Evolutionary conservation across 2,797 vertebrate species (phyloP), one percentile per base, ranked within the genome.

Genomic region (Hippocampus kuda): DNA sequence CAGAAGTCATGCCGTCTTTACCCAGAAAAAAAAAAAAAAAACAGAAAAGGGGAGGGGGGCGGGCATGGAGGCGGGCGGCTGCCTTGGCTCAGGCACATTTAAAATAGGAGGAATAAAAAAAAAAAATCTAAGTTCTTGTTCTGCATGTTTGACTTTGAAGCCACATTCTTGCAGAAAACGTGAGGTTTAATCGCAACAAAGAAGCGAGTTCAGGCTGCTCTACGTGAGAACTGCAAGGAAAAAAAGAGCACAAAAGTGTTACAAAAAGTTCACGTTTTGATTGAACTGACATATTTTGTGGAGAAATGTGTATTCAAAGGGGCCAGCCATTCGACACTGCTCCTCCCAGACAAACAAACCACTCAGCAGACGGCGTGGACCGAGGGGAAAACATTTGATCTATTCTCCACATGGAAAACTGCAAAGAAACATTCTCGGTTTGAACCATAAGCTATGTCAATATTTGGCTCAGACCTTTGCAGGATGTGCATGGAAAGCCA

Each of bases 1-100:
- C 87, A 88, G 86, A 90, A 91, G 89, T 90, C 91, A 91, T 90
- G 89, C 90, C 88, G 89, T 88, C 90, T 92, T 91, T 91, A 89
- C 90, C 90, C 87, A 88, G 88, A 89, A 86, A 86, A 84, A 83
- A 30, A 30, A 30, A 30, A 30, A 30, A 83, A 83, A 83, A 76
- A 80, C 85, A 74, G 75, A 73, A 63, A 83, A 77, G 74, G 74
- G 66, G 3, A 83, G 77, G 80, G 85, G 75, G 75, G 83, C 77
- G 76, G 74, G 66, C 67, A 68, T 66, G 54, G 78, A 77, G 83
- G 85, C 84, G 84, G 81, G 73, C 83, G 88, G 85, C 79, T 89
- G 83, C 79, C 76, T 84, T 81, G 51, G 38, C 71, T 80, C 82
- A 46, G 24, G 68, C 72, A 79, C 77, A 84, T 84, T 83, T 83